Percentiles rank a stretch among this genome's conserved stretches.
Conservation (phyloP, 2,888 invertebrate genomes). For the Hirtodrosophila histrioides region DNA sequence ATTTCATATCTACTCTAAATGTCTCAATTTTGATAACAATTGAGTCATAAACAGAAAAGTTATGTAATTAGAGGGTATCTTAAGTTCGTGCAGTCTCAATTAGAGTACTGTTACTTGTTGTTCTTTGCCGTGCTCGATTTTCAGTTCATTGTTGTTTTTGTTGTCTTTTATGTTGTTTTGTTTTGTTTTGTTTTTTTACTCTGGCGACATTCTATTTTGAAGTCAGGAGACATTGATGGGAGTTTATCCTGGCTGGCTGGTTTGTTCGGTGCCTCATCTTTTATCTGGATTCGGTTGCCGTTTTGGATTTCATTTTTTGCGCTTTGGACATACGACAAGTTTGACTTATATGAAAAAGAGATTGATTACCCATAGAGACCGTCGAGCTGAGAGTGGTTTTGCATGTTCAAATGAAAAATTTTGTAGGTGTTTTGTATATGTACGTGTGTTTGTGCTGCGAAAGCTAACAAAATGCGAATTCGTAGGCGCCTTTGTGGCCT, state of each 20-base stretch:
- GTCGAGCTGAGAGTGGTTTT: conserved; percentile 73
- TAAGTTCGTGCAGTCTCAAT: no score
- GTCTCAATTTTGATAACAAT: no score
- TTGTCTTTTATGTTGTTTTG: conserved; percentile 35
- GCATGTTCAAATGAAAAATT: conserved; percentile 63
- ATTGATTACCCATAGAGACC: conserved; percentile 71
- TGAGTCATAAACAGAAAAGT: no score
- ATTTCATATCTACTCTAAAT: no score
- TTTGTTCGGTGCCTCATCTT: conserved; percentile 36
- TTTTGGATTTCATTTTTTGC: conserved; percentile 48
- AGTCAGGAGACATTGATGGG: conserved; percentile 59
- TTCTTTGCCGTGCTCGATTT: conserved; percentile 37
- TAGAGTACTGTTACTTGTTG: conserved; percentile 5
- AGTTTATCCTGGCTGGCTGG: conserved; percentile 22
- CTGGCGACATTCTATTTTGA: conserved; percentile 48
- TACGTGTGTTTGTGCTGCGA: conserved; percentile 16
- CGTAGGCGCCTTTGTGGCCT: conserved; percentile 53
- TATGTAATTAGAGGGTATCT: no score
- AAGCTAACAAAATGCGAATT: conserved; percentile 21
- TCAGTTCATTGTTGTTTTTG: conserved; percentile 38
- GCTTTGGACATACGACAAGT: conserved; percentile 52
- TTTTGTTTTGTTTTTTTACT: conserved; percentile 16
- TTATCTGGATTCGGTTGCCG: conserved; percentile 33
- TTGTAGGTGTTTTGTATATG: conserved; percentile 35
- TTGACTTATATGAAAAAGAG: conserved; percentile 75